These are phyloP conservation scores for Eupithecia subfuscata DNA, from an alignment of 2,888 invertebrate species.

Conservation along the genomic window DNA sequence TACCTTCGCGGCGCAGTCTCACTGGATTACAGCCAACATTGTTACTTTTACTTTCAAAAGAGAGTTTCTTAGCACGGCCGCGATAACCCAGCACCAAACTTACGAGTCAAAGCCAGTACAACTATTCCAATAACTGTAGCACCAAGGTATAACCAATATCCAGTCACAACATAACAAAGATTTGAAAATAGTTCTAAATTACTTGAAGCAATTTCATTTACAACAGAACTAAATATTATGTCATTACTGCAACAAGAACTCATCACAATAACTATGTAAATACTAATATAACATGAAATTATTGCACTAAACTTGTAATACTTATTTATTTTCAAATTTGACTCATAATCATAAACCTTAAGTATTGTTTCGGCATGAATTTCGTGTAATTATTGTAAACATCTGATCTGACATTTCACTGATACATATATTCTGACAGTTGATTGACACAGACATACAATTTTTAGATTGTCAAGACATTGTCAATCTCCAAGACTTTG, in stretches of 20 bases:
- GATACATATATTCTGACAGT: neutral
- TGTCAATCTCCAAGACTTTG: no score
- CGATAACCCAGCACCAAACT: slow-evolving; percentile 48
- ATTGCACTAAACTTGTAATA: slow-evolving; percentile 41
- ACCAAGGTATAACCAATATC: slow-evolving; percentile 59
- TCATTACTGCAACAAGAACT: slow-evolving; percentile 80
- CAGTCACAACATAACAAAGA: slow-evolving; percentile 61
- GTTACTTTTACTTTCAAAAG: slow-evolving; percentile 61
- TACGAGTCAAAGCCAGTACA: slow-evolving; percentile 51
- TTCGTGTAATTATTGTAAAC: slow-evolving; percentile 73
- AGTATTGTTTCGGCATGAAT: slow-evolving; percentile 45
- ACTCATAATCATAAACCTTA: slow-evolving; percentile 61
- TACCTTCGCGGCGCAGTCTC: slow-evolving; percentile 56
- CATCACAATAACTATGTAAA: slow-evolving; percentile 66
- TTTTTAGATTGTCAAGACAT: no score
- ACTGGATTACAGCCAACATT: slow-evolving; percentile 53
- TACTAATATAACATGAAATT: slow-evolving; percentile 31
- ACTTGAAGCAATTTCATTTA: slow-evolving; percentile 69
- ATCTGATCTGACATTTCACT: slow-evolving; percentile 56
- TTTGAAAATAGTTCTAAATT: slow-evolving; percentile 66
- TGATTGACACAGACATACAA: neutral
- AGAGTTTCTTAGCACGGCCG: slow-evolving; percentile 44
- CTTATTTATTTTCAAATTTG: slow-evolving; percentile 56
- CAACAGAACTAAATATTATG: slow-evolving; percentile 70
- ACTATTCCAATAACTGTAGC: slow-evolving; percentile 56